Conservation (phyloP, 2,888 invertebrate species). For the Mimachlamys varia region DNA sequence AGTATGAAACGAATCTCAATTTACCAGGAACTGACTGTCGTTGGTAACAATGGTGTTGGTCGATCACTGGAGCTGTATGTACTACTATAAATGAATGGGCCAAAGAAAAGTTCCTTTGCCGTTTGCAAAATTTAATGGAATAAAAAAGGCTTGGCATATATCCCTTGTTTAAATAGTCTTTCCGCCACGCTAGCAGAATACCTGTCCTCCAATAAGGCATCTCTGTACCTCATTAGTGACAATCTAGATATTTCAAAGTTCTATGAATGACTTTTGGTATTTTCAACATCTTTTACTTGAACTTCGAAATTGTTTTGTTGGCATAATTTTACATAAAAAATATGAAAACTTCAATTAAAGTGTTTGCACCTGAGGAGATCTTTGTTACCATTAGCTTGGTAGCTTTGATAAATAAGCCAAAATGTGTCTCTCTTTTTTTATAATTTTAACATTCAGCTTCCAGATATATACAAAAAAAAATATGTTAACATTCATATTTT, state of each 20-base stretch:
- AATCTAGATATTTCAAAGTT: not conserved
- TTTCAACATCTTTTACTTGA: not conserved
- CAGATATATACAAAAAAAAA: not conserved
- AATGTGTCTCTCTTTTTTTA: not conserved
- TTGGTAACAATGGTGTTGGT: conserved; percentile 4
- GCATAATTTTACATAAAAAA: not conserved
- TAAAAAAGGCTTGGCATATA: not conserved
- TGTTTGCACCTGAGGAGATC: not conserved
- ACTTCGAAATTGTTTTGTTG: not conserved
- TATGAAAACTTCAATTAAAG: not conserved
- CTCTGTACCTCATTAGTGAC: not conserved
- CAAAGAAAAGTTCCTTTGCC: not conserved
- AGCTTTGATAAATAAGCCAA: not conserved
- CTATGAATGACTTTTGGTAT: not conserved
- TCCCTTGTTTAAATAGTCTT: conserved; percentile 22
- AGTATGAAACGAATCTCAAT: not conserved
- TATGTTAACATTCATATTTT: not conserved
- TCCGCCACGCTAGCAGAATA: not conserved
- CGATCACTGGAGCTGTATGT: not conserved
- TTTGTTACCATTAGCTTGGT: not conserved
- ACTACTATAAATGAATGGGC: not conserved
- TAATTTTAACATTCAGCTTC: not conserved
- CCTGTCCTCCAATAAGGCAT: not conserved
- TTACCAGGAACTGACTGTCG: not conserved
- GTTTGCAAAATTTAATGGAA: not conserved